Evolutionary conservation across 1,140 invertebrate genomes (phyloP), one percentile per base, ranked within the genome.

Genomic region (Hydropsyche tenuis): DNA sequence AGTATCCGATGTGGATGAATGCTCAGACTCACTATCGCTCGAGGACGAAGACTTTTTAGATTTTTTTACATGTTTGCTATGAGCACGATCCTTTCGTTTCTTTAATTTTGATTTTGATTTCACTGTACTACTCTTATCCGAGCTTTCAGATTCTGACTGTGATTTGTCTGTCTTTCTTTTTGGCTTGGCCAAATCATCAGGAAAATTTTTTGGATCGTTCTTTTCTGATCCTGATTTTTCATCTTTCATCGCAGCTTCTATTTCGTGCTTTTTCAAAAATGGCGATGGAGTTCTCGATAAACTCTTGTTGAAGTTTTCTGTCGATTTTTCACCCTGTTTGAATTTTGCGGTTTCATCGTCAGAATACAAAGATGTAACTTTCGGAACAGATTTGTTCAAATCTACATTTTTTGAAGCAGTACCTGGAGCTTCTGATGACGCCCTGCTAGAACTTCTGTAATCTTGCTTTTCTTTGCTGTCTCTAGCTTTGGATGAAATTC

Each of bases 201-300:
- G 4, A 23, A 51, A 45, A 64, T 43, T 27, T 73, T 70, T 23
- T 20, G 45, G 27, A 23, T 75, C 70, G 63, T 73, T 73, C 63
- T 76, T 76, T 62, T 78, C 75, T 37, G 75, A 73, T 7, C 79
- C 81, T 16, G 81, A 82, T 72, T 80, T 81, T 18, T 85, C 84
- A 71, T 85, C 85, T 69, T 85, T 85, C 27, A 80, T 80, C 42
- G 82, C 84, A n/a, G n/a, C 30, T 73, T 88, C 85, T n/a, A 90
- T 88, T 80, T 93, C 91, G 77, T 92, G 89, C 62, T 90, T 90
- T 82, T 92, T 91, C 71, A 93, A 88, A 82, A 93, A 93, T 56
- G 92, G 92, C 20, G 92, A 93, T 20, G 92, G 92, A 0, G 92
- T 93, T 73, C 92, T 87, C 7, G 92, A 93, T 18, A 93, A 84